Base-by-base conservation (phyloP, 2,113 vertebrate genomes). In the Atherinomorus stipes region DNA sequence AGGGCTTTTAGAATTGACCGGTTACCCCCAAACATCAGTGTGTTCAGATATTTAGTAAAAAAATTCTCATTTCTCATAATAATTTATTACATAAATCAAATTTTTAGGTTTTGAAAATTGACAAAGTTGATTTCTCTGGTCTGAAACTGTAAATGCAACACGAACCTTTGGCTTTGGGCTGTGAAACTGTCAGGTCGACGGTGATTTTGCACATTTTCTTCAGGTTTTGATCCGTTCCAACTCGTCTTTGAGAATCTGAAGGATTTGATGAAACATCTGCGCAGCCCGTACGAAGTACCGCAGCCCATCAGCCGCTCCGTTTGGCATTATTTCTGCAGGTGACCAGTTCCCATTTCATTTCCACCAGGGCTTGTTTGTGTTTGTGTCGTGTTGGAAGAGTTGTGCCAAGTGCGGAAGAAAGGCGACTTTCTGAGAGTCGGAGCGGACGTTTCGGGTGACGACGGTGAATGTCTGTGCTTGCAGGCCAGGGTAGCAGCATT, bases 391-490 rank as follows among this genome's bases (percentile, higher is more conserved):
- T 76, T 16, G 68, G 54, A 85, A 71, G 77, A 75, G 58, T 51
- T 54, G 65, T 64, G 54, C 45, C 28, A n/a, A 80, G 61, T 66
- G 70, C 40, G 28, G 25, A 78, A 73, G 84, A 85, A 76, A 44
- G 72, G 60, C 68, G 47, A 67, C 62, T 23, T 74, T 76, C 64
- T 73, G 62, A 80, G 83, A 64, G 69, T 49, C 8, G 11, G 62
- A 78, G 70, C 70, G 67, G 80, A 78, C 2, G 67, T 69, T 86
- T 76, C 60, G 71, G 84, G 81, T 72, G 80, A 74, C 50, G 70
- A 74, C 85, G 83, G 78, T 78, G 70, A 84, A 91, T 78, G 88
- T 89, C 83, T 85, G 86, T 80, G 90, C 88, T 90, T 76, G 85
- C 81, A 80, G 88, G 83, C 85, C 87, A 34, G 77, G 86, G 89